Conservation (phyloP, 53 echinoderm and acorn worm species). For the Stichopus horrens region DNA sequence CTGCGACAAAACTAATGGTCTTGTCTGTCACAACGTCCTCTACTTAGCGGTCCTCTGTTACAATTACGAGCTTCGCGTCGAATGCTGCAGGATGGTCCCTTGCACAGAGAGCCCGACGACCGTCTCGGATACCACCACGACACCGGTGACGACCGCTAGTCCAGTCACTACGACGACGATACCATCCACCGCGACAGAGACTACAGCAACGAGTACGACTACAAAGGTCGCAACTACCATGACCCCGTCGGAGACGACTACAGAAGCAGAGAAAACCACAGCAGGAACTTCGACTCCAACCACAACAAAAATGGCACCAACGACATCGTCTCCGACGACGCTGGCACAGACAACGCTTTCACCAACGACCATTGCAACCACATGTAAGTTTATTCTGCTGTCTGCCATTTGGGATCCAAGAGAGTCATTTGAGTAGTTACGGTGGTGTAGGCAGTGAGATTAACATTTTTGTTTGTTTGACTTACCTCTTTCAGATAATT, state of each 20-base stretch:
- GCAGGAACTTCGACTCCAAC: not conserved
- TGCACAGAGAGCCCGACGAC: not conserved
- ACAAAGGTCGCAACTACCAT: not conserved
- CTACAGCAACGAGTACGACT: not conserved
- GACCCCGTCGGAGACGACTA: not conserved
- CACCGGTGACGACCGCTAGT: not conserved
- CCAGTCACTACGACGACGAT: not conserved
- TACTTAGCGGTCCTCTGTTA: constrained; percentile 10
- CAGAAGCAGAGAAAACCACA: not conserved
- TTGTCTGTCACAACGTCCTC: constrained; percentile 26
- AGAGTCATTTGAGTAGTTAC: no score
- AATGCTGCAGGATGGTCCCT: constrained; percentile 20
- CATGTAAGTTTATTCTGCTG: not conserved
- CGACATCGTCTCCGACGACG: not conserved
- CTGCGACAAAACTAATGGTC: constrained; percentile 7
- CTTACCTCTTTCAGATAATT: no score
- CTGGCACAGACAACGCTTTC: not conserved
- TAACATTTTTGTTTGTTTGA: no score
- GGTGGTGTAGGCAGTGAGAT: no score
- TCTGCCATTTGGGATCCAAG: no score
- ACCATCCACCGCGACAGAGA: not conserved
- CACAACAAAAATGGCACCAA: not conserved
- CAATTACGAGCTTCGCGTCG: constrained; percentile 29
- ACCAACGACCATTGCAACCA: not conserved
- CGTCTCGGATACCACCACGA: not conserved